These are phyloP conservation scores for Stramonita haemastoma DNA, from an alignment of 2,888 invertebrate genomes.

Conservation along the genomic window DNA sequence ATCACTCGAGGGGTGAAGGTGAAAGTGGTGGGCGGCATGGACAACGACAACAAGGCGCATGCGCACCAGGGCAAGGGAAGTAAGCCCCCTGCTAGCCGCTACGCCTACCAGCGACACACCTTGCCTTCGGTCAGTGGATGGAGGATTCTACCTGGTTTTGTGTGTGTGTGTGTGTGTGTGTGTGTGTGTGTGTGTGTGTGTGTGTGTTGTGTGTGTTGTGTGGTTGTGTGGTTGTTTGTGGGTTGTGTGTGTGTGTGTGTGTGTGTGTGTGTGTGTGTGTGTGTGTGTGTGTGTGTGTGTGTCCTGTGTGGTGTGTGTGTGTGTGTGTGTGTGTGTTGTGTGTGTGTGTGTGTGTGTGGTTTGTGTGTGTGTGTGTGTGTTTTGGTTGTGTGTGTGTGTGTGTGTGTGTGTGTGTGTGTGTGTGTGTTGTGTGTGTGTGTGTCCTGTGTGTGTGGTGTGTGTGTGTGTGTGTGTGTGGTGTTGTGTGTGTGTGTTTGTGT, in stretches of 20 bases:
- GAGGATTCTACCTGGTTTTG: background rate
- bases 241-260: too few species aligned
- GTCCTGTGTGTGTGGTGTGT: too few species aligned
- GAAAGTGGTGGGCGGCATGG: background rate
- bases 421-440: background rate
- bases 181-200: conserved; percentile 14
- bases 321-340: conserved; percentile 17
- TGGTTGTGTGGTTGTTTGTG: too few species aligned
- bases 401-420: conserved; percentile 5
- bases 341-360: conserved; percentile 17
- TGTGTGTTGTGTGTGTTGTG: too few species aligned
- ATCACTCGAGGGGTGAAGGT: background rate
- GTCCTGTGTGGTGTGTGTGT: background rate
- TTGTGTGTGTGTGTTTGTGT: too few species aligned
- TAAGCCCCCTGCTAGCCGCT: conserved; percentile 50
- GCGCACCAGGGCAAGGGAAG: background rate
- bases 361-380: conserved; percentile 17
- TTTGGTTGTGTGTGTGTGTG: background rate
- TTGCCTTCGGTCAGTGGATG: conserved; percentile 67
- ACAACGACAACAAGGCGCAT: background rate
- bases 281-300: too few species aligned
- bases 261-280: too few species aligned
- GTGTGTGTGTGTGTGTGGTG: too few species aligned
- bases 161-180: conserved; percentile 13
- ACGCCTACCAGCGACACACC: conserved; percentile 71